Evolutionary conservation across 2,113 vertebrate species (phyloP).

Genomic region (Collichthys lucidus): DNA sequence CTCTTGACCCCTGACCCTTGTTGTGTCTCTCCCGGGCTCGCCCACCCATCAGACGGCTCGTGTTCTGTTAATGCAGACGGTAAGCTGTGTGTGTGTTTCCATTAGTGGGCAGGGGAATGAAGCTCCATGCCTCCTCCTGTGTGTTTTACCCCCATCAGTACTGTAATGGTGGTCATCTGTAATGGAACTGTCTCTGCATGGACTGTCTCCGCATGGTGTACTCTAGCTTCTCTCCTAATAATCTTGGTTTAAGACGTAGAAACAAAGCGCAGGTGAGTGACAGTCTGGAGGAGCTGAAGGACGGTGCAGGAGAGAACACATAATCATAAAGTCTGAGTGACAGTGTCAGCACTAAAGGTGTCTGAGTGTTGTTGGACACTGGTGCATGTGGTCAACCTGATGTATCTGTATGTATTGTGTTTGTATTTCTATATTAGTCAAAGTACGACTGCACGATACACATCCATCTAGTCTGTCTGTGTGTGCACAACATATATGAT

Average conservation of each 20-base stretch:
- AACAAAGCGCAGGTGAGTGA: neutral
- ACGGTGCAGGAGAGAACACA: too few species aligned
- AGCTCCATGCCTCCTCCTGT: conserved; percentile 28
- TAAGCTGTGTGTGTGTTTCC: conserved; percentile 68
- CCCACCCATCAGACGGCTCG: conserved; percentile 67
- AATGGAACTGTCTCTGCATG: conserved; percentile 70
- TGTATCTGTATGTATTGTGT: too few species aligned
- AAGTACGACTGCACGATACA: too few species aligned
- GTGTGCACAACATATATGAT: too few species aligned
- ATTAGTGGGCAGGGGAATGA: conserved; percentile 12
- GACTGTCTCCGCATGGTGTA: conserved; percentile 50
- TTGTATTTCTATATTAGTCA: too few species aligned
- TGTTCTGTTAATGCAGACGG: conserved; percentile 71
- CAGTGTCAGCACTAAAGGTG: too few species aligned
- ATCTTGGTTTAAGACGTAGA: neutral
- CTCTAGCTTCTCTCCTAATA: neutral
- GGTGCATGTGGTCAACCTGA: too few species aligned
- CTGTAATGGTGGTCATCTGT: conserved; percentile 50
- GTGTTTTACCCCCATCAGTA: conserved; percentile 40
- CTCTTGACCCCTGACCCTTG: conserved; percentile 62
- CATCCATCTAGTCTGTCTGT: too few species aligned
- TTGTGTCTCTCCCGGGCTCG: conserved; percentile 64
- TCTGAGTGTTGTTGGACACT: too few species aligned
- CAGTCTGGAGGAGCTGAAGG: too few species aligned
- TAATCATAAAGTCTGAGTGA: too few species aligned